phyloP scores from a whole-genome alignment of 2,797 vertebrate species.

The Halcyon smyrnensis region DNA sequence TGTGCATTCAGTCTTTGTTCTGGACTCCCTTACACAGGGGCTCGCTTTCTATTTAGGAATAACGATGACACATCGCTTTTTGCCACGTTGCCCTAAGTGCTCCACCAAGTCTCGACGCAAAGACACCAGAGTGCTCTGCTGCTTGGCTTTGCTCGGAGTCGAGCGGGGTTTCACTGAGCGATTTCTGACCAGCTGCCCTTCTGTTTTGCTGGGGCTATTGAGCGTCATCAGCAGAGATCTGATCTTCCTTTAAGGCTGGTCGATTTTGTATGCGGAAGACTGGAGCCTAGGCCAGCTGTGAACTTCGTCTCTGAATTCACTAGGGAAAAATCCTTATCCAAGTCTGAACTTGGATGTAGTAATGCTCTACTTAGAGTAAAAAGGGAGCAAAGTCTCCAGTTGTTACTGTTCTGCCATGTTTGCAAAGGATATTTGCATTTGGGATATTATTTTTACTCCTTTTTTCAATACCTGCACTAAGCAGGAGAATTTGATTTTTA shows the following conservation, averaged over 20 bases:
- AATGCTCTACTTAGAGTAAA: neutral
- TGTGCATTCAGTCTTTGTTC: neutral
- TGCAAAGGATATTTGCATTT: neutral
- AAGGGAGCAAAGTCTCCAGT: neutral
- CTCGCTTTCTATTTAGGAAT: fast-evolving
- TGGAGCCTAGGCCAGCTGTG: neutral
- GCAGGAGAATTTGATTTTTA: neutral
- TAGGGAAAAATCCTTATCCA: neutral
- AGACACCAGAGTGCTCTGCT: neutral
- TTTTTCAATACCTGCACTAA: neutral
- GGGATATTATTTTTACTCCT: neutral
- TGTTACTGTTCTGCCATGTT: neutral
- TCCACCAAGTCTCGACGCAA: neutral
- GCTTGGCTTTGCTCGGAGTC: neutral
- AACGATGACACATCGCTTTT: fast-evolving
- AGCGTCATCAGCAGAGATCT: neutral
- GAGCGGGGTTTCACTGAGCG: fast-evolving
- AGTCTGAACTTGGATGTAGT: neutral
- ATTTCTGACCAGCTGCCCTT: neutral
- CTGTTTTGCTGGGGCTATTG: neutral
- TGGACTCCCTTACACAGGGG: neutral
- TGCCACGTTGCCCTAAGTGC: fast-evolving
- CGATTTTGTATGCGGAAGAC: neutral
- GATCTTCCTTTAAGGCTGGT: neutral
- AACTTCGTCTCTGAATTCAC: constrained; percentile 5